Percentiles rank a stretch among this genome's conserved stretches.
Evolutionary conservation across 2,888 invertebrate species (phyloP).

Genomic region (Odontocolon sp.): DNA sequence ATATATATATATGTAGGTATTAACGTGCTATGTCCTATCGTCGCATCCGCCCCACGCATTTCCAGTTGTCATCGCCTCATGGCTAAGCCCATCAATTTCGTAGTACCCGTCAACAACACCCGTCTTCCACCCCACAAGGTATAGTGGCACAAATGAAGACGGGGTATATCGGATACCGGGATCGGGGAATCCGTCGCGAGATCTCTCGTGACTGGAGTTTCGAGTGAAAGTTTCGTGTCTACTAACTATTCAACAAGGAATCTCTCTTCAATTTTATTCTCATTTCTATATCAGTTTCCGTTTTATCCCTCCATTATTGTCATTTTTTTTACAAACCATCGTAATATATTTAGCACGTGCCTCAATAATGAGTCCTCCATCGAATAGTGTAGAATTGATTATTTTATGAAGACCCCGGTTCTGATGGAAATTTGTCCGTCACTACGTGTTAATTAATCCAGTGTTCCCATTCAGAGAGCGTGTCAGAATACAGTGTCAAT

Average conservation of each 20-base stretch:
- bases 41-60: constrained; percentile 21
- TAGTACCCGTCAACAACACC: background rate
- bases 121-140: background rate
- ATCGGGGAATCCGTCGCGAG: constrained; percentile 5
- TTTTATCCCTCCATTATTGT: constrained; percentile 7
- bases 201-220: constrained; percentile 25
- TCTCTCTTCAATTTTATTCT: background rate
- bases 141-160: constrained; percentile 19
- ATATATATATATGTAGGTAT: background rate
- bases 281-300: background rate
- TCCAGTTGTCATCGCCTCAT: constrained; percentile 41
- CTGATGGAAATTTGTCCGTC: background rate
- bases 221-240: constrained; percentile 26
- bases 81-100: constrained; percentile 39
- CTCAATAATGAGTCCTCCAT: background rate
- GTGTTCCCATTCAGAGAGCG: background rate
- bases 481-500: constrained; percentile 30
- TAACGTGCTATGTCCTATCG: background rate
- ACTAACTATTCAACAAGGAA: background rate
- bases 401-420: background rate
- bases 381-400: background rate
- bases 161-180: constrained; percentile 3
- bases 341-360: background rate
- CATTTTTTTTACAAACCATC: background rate
- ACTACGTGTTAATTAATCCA: constrained; percentile 15